phyloP scores from a whole-genome alignment of 2,113 vertebrate genomes.

The Hydrolagus affinis region DNA sequence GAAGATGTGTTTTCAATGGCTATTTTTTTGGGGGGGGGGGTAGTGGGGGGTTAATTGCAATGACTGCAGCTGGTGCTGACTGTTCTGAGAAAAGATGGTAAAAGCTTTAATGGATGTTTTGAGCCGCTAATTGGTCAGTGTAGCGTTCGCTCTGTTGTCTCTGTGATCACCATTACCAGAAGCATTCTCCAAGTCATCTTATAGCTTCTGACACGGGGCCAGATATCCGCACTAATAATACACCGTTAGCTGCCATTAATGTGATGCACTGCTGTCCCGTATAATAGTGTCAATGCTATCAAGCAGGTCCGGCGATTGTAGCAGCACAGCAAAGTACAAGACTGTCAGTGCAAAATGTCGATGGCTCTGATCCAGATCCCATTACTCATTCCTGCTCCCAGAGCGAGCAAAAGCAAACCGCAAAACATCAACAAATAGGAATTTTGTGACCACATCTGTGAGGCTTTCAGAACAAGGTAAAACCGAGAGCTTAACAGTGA shows the following conservation, averaged over 20 bases:
- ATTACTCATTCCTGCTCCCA: no score
- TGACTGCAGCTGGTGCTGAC: conserved; percentile 23
- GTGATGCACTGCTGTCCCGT: not conserved
- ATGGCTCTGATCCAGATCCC: no score
- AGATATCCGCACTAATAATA: not conserved
- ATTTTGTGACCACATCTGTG: no score
- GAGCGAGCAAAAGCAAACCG: no score
- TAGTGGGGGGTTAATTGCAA: not conserved
- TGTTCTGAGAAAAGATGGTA: conserved; percentile 16
- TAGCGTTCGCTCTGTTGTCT: not conserved
- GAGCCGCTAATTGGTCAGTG: conserved; percentile 25
- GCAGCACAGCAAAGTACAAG: no score
- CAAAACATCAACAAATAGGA: no score
- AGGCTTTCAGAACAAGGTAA: no score
- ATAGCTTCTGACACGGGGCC: not conserved
- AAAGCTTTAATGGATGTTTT: conserved; percentile 22
- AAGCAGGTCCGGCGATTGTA: no score
- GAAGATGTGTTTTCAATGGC: conserved; percentile 28
- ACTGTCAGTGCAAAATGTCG: not conserved
- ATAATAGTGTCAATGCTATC: not conserved
- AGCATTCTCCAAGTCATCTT: conserved; percentile 7
- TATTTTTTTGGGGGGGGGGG: not conserved
- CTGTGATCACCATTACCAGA: not conserved
- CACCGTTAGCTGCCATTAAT: not conserved
- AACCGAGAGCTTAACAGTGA: no score